phyloP scores from a whole-genome alignment of 92 coral and sea anemone species.

The Galaxea fascicularis region DNA sequence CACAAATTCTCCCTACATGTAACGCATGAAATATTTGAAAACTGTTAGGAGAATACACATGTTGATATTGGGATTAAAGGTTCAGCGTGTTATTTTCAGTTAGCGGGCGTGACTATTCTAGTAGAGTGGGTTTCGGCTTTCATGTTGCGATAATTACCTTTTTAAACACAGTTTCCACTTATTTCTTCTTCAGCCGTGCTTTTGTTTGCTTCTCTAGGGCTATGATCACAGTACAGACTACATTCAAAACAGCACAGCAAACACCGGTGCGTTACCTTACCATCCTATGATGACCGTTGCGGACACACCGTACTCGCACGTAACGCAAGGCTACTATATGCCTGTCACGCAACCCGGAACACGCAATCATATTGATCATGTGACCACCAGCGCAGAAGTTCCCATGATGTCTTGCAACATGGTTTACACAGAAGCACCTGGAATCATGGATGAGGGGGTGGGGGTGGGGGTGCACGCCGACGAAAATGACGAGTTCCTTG shows the following conservation, averaged over 20 bases:
- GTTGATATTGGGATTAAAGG: too few species aligned
- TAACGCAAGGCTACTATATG: constrained; percentile 74
- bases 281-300: constrained; percentile 60
- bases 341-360: constrained; percentile 62
- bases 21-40: too few species aligned
- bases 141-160: too few species aligned
- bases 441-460: constrained; percentile 76
- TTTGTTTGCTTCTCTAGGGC: constrained; percentile 12
- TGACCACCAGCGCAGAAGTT: constrained; percentile 65
- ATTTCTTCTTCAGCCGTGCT: too few species aligned
- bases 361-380: constrained; percentile 69
- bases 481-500: constrained; percentile 89
- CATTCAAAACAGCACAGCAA: constrained; percentile 24
- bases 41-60: too few species aligned
- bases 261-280: neutral
- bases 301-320: constrained; percentile 25
- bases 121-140: too few species aligned
- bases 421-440: constrained; percentile 78
- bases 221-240: constrained; percentile 30
- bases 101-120: too few species aligned
- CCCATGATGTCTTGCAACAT: constrained; percentile 71
- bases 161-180: too few species aligned
- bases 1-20: too few species aligned
- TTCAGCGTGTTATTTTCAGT: too few species aligned
- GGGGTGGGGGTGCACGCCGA: constrained; percentile 71